Conservation (phyloP, 2,797 vertebrate species). For the Eptatretus atami region DNA sequence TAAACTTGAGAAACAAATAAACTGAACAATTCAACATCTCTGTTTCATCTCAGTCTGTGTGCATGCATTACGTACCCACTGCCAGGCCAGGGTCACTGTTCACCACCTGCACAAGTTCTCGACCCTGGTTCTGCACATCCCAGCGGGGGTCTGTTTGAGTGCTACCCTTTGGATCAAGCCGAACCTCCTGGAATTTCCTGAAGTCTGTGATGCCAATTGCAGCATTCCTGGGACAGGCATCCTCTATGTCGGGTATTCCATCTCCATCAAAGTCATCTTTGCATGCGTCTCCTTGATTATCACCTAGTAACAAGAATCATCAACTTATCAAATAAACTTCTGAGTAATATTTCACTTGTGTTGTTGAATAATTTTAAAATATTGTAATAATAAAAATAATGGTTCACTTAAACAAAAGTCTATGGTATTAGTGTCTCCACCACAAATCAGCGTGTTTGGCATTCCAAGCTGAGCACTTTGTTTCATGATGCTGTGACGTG, state of each 20-base stretch:
- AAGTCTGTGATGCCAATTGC: slow-evolving; percentile 79
- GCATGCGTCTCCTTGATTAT: slow-evolving; percentile 68
- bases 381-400: too few species aligned
- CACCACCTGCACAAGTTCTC: slow-evolving; percentile 80
- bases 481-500: too few species aligned
- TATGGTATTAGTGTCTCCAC: too few species aligned
- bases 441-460: too few species aligned
- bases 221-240: slow-evolving; percentile 71
- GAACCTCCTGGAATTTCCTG: slow-evolving; percentile 96
- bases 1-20: too few species aligned
- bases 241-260: slow-evolving; percentile 51
- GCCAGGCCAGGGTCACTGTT: slow-evolving; percentile 94
- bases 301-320: slow-evolving; percentile 20
- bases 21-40: too few species aligned
- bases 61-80: slow-evolving; percentile 31
- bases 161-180: slow-evolving; percentile 81
- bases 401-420: too few species aligned
- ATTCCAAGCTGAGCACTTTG: too few species aligned
- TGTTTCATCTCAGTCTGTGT: too few species aligned
- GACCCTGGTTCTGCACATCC: slow-evolving; percentile 91
- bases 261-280: slow-evolving; percentile 96
- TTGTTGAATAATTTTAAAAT: too few species aligned
- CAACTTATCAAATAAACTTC: too few species aligned
- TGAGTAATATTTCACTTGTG: too few species aligned
- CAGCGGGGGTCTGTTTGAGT: slow-evolving; percentile 94